These are phyloP conservation scores for Scolopax rusticola DNA, from an alignment of 2,797 vertebrate genomes.

Conservation along the genomic window DNA sequence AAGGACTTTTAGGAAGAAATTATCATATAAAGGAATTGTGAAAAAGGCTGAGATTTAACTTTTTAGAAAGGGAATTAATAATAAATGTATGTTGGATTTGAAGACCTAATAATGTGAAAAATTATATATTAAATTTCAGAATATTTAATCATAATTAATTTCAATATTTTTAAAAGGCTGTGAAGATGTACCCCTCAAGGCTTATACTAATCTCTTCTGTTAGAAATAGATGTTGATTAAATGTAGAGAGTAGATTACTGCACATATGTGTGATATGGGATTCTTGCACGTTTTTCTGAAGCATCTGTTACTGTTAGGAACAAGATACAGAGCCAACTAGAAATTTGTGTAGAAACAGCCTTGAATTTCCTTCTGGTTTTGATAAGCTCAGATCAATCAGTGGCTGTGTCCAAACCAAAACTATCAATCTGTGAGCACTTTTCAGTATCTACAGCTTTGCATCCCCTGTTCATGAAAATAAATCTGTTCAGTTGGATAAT, in stretches of 20 bases:
- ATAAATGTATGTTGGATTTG: not conserved
- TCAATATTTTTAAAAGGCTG: not conserved
- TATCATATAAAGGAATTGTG: not conserved
- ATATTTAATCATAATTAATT: not conserved
- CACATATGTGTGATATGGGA: not conserved
- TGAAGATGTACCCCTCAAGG: not conserved
- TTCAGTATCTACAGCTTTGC: not conserved
- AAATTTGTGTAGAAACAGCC: not conserved
- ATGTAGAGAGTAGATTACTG: not conserved
- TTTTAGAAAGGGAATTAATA: not conserved
- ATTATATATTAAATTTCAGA: not conserved
- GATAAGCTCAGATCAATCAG: not conserved
- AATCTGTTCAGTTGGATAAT: not conserved
- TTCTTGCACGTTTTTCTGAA: not conserved
- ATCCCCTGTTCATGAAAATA: not conserved
- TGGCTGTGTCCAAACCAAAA: not conserved
- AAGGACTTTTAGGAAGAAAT: not conserved
- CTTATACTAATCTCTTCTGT: not conserved
- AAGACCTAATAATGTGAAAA: not conserved
- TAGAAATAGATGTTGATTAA: not conserved
- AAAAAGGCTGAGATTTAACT: not conserved
- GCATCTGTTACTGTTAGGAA: not conserved
- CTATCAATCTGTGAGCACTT: not conserved
- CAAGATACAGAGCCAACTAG: not conserved
- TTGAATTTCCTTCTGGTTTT: not conserved